Percentiles rank a stretch among this genome's conserved stretches.
These are phyloP conservation scores for Ptychobarbus kaznakovi DNA, from an alignment of 2,797 vertebrate species.

Conservation along the genomic window DNA sequence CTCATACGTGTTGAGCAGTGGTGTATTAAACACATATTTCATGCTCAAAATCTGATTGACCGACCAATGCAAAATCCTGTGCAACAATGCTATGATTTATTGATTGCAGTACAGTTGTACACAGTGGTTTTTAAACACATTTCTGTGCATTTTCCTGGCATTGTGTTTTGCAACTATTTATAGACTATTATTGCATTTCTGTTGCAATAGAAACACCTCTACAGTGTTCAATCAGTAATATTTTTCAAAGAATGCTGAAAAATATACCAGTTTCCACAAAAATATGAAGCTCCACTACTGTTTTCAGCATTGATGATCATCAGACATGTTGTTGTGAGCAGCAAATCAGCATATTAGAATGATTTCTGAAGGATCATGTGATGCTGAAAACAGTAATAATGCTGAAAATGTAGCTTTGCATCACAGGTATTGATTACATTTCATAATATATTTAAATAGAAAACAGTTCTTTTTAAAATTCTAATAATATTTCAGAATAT, in stretches of 20 bases:
- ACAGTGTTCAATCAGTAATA: background rate
- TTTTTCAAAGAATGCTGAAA: background rate
- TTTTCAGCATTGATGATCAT: background rate
- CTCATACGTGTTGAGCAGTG: background rate
- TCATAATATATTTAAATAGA: background rate
- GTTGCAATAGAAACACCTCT: background rate
- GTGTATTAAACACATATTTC: background rate
- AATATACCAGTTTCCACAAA: background rate
- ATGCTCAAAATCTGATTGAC: background rate
- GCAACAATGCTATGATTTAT: no score
- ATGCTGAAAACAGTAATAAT: background rate
- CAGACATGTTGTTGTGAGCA: background rate
- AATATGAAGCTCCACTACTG: background rate
- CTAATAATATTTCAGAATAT: background rate
- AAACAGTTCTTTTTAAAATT: background rate
- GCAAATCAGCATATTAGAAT: background rate
- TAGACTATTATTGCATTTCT: background rate
- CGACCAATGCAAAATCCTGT: background rate
- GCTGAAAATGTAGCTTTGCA: background rate
- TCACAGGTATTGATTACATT: background rate
- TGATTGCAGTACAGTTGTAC: background rate
- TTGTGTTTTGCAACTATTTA: background rate
- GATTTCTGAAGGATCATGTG: background rate
- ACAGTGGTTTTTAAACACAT: background rate
- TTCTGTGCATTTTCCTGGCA: background rate